A percentile compares a stretch with the other conserved stretches of the same genome.
Conservation (phyloP, 2,888 invertebrate genomes). For the Brachyopa scutellaris region DNA sequence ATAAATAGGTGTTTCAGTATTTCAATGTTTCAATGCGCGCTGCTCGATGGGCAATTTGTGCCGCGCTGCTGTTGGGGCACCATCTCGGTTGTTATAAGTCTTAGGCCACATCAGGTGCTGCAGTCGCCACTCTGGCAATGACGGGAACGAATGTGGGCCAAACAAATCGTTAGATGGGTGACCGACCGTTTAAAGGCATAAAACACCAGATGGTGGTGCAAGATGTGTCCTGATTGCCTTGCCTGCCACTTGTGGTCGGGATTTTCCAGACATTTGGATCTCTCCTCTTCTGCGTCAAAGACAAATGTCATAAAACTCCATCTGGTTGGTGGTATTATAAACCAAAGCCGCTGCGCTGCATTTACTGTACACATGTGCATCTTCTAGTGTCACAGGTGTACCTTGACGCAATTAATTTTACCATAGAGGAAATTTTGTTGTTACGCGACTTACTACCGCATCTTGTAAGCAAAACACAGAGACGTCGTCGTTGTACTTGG, state of each 20-base stretch:
- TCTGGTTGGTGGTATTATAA: slow-evolving; percentile 46
- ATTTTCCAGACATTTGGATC: slow-evolving; percentile 32
- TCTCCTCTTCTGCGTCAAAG: neutral
- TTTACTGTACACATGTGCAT: slow-evolving; percentile 2
- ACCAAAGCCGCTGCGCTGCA: slow-evolving; percentile 7
- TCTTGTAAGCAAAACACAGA: slow-evolving; percentile 12
- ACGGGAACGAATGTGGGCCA: slow-evolving; percentile 60
- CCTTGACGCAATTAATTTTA: slow-evolving; percentile 67
- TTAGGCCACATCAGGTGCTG: slow-evolving; percentile 55
- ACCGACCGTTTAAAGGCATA: slow-evolving; percentile 65
- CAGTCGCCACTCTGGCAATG: slow-evolving; percentile 33
- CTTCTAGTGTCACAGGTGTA: slow-evolving; percentile 35
- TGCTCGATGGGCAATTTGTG: slow-evolving; percentile 43
- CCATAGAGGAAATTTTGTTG: slow-evolving; percentile 61
- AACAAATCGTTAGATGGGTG: slow-evolving; percentile 65
- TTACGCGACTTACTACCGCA: slow-evolving; percentile 63
- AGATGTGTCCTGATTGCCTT: slow-evolving; percentile 58
- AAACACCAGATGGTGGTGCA: slow-evolving; percentile 61
- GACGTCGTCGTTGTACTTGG: slow-evolving; percentile 58
- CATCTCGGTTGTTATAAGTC: slow-evolving; percentile 1
- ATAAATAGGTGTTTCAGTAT: slow-evolving; percentile 51
- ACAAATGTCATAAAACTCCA: slow-evolving; percentile 58
- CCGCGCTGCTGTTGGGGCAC: slow-evolving; percentile 1
- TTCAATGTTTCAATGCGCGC: slow-evolving; percentile 14
- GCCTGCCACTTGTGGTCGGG: slow-evolving; percentile 45